A percentile compares a stretch with the other conserved stretches of the same genome.
Evolutionary conservation across 2,888 invertebrate species (phyloP).

Genomic region (Monochamus alternatus): DNA sequence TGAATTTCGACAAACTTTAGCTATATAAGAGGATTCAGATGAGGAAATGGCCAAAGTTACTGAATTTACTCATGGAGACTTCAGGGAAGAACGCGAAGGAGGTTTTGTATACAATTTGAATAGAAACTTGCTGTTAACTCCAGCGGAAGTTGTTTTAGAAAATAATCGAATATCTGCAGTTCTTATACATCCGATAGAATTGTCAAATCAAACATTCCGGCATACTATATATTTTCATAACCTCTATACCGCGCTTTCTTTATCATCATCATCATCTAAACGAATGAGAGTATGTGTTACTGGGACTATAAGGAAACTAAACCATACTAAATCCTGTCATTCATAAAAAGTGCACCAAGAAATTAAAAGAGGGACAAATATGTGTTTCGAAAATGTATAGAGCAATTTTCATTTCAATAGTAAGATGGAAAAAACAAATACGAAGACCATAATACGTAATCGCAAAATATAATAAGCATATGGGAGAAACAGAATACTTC

Average conservation of each 20-base stretch:
- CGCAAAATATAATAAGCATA: constrained; percentile 31
- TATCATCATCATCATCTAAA: constrained; percentile 41
- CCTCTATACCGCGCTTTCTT: constrained; percentile 44
- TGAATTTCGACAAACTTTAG: too few relatives aligned
- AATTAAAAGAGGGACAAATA: constrained; percentile 18
- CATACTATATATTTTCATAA: constrained; percentile 49
- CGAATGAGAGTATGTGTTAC: constrained; percentile 50
- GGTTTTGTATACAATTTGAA: too few relatives aligned
- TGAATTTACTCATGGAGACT: too few relatives aligned
- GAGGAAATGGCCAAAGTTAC: not conserved
- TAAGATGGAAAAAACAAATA: constrained; percentile 3
- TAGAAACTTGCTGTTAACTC: too few relatives aligned
- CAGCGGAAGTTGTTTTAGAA: too few relatives aligned
- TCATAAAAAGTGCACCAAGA: constrained; percentile 4
- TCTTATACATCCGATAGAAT: constrained; percentile 11
- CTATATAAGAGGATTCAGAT: not conserved
- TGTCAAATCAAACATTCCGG: constrained; percentile 38
- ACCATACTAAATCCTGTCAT: constrained; percentile 40
- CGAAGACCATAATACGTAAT: constrained; percentile 8
- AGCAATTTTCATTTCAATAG: not conserved
- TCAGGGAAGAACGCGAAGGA: too few relatives aligned
- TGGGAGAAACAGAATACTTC: constrained; percentile 40
- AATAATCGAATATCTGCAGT: too few relatives aligned
- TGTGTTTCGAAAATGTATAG: constrained; percentile 5
- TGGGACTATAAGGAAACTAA: constrained; percentile 51